Conservation (phyloP, 2,797 vertebrate genomes). For the Xerus rutilus region DNA sequence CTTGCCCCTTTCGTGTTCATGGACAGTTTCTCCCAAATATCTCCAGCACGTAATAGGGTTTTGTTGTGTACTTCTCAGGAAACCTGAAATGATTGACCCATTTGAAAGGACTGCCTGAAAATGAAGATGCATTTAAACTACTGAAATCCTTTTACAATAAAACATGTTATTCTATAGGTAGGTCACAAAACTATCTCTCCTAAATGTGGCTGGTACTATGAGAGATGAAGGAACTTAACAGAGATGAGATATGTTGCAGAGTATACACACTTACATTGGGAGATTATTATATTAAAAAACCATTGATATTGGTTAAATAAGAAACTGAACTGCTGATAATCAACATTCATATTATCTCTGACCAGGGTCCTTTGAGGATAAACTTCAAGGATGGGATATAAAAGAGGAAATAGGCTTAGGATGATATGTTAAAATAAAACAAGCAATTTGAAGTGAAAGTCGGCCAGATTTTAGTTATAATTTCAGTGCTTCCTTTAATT, state of each 20-base stretch:
- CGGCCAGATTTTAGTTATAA: background rate
- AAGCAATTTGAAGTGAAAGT: background rate
- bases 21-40: background rate
- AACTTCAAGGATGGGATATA: background rate
- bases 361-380: background rate
- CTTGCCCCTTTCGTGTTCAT: background rate
- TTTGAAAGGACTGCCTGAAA: background rate
- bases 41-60: background rate
- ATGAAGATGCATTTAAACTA: background rate
- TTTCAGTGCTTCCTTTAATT: background rate
- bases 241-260: slow-evolving; percentile 9
- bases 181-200: slow-evolving; percentile 1
- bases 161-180: background rate
- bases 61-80: background rate
- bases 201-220: background rate
- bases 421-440: background rate
- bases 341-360: background rate
- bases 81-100: background rate
- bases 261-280: background rate
- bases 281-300: slow-evolving; percentile 2
- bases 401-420: background rate
- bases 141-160: slow-evolving; percentile 27
- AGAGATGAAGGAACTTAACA: slow-evolving; percentile 1
- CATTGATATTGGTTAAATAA: background rate
- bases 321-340: background rate